Evolutionary conservation across 2,888 invertebrate genomes (phyloP).

Genomic region (Agonopterix heracliana): DNA sequence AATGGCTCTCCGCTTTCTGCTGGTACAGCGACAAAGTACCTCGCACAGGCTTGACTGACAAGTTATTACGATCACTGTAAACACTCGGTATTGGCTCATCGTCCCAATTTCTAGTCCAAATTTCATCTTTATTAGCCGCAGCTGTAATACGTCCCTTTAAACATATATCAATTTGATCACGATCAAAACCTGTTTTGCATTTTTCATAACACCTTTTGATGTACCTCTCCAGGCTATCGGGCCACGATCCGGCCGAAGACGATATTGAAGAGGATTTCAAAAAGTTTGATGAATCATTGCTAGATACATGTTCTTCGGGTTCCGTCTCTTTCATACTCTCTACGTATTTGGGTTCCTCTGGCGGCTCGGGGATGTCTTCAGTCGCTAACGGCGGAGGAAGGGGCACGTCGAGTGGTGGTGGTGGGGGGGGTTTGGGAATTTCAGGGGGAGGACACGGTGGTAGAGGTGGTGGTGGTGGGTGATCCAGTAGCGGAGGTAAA

Average conservation of each 20-base stretch:
- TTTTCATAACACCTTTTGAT: slow-evolving; percentile 95
- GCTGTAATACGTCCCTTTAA: slow-evolving; percentile 95
- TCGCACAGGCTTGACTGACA: slow-evolving; percentile 78
- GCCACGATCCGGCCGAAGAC: slow-evolving; percentile 80
- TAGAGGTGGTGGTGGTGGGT: slow-evolving; percentile 59
- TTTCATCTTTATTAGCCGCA: slow-evolving; percentile 90
- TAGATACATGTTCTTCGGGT: slow-evolving; percentile 35
- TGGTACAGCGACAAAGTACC: slow-evolving; percentile 77
- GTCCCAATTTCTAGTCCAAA: slow-evolving; percentile 96
- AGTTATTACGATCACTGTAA: slow-evolving; percentile 83
- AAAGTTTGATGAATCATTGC: slow-evolving; percentile 37
- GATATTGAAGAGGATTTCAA: slow-evolving; percentile 51
- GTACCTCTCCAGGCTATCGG: slow-evolving; percentile 88
- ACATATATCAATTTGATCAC: slow-evolving; percentile 95
- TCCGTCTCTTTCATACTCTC: slow-evolving; percentile 24
- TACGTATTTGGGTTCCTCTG: slow-evolving; percentile 35
- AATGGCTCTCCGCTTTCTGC: slow-evolving; percentile 67
- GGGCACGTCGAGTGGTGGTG: slow-evolving; percentile 51
- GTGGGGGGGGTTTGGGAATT: slow-evolving; percentile 48
- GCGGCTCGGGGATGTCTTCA: slow-evolving; percentile 59
- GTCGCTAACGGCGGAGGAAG: slow-evolving; percentile 64
- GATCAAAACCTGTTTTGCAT: slow-evolving; percentile 90
- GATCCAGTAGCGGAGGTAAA: slow-evolving; percentile 74
- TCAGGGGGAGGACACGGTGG: slow-evolving; percentile 72
- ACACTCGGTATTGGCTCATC: slow-evolving; percentile 94